Evolutionary conservation across 2,888 invertebrate genomes (phyloP), one percentile per base, ranked within the genome.

Genomic region (Scaeva pyrastri): DNA sequence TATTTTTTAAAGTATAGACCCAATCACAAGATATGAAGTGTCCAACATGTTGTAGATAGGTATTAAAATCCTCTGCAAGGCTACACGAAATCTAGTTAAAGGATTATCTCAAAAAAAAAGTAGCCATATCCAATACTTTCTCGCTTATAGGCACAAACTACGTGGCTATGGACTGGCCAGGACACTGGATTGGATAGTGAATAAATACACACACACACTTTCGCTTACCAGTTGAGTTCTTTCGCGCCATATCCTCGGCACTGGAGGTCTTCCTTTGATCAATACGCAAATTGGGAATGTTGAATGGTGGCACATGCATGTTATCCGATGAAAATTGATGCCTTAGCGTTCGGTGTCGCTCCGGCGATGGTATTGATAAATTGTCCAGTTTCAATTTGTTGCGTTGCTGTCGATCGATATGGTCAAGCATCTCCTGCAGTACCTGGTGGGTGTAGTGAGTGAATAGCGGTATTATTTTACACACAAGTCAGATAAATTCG

Each of bases 371-470:
- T 89, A 96, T 93, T 50, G 96, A 94, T 83, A 96, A 93, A 91
- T 96, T 96, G 91, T 98, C 98, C 90, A 97, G 92, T 93, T 97
- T 97, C 91, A 98, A 94, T 93, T 97, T 97, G 93, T 97, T 96
- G 66, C 97, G 95, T 91, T 98, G 97, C 90, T 97, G 96, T 88
- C 96, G 94, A 92, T 97, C 97, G 88, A 98, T 97, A 90, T 95
- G 96, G 90, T 96, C 96, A 90, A 99, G 93, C 98, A 99, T 98
- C 89, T 98, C 97, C 91, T 98, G 97, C 79, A 98, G 94, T 60
- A 98, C 96, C 94, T 95, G 90, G 76, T 88, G 62, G 78, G 19
- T 2, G 58, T 16, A 2, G 4, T 16, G 26, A 21, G 4, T 31
- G 31, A 7, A 31, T 31, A 72, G n/a, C 1, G 21, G 16, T 70